Evolutionary conservation across 2,113 vertebrate species (phyloP), one percentile per base, ranked within the genome.

Genomic region (Antigone vipio): DNA sequence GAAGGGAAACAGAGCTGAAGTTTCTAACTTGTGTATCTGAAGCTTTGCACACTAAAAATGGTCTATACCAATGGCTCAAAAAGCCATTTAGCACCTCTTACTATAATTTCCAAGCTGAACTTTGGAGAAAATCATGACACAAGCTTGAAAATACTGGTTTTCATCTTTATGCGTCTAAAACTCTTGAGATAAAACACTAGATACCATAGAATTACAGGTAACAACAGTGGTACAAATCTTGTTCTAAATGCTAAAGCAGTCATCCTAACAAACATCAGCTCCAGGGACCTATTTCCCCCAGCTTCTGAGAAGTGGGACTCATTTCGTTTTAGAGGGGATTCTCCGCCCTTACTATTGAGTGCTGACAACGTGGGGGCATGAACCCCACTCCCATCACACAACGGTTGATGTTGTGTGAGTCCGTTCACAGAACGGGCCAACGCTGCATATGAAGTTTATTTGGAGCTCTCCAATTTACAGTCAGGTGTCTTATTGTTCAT

Each of bases 321-420:
- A 11, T 38, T 20, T 52, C 5, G 6, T 52, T 45, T 23, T 5
- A 47, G 24, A 53, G 20, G 12, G 34, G 34, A 30, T n/a, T 71
- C 4, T 19, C 27, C 9, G 15, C 38, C 9, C 13, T 14, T 7
- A 56, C 42, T 22, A 2, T 5, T 1, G 26, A 44, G 20, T 6
- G 26, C 35, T 32, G 44, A 26, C 11, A 12, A 12, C 1, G 1
- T 1, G 2, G 5, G 53, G 38, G 12, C 53, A 60, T 3, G 26
- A 18, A 52, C 23, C 32, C 5, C 27, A 9, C 40, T 72, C 8
- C 4, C 16, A 32, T 10, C 30, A 21, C 40, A 5, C 29, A 64
- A 4, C 30, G 6, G 11, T 40, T 29, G 22, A 16, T 3, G 16
- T 6, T 9, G 18, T 1, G 4, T 2, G 34, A 60, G 27, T 16